Conservation (phyloP, 2,888 invertebrate genomes). For the Alsophila aescularia region DNA sequence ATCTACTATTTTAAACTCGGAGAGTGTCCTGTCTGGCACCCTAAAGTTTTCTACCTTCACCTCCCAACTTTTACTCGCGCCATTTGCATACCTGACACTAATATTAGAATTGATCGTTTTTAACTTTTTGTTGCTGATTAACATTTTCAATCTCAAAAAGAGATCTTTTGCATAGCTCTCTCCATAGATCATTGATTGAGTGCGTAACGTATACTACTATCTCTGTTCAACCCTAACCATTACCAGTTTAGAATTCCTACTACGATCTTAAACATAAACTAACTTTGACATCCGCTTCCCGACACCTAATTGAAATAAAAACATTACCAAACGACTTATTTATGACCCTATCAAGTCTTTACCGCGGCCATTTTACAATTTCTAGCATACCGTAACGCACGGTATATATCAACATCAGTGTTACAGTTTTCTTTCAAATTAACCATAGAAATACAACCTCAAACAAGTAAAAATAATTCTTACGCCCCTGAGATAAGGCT, state of each 20-base stretch:
- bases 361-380: constrained; percentile 38
- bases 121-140: too few species aligned
- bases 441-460: constrained; percentile 15
- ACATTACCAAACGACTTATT: constrained; percentile 9
- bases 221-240: neutral
- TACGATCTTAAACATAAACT: too few species aligned
- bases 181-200: too few species aligned
- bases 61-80: too few species aligned
- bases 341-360: constrained; percentile 26
- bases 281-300: neutral
- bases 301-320: constrained; percentile 1
- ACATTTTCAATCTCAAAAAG: too few species aligned
- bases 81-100: too few species aligned
- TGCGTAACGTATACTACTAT: too few species aligned
- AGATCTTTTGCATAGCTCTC: too few species aligned
- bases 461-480: constrained; percentile 3
- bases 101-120: too few species aligned
- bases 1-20: too few species aligned
- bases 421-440: constrained; percentile 47
- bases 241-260: neutral
- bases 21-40: too few species aligned
- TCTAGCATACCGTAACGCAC: constrained; percentile 34
- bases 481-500: neutral
- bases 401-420: constrained; percentile 46
- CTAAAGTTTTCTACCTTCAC: too few species aligned